A percentile compares a stretch with the other conserved stretches of the same genome.
Conservation (phyloP, 2,113 vertebrate species). For the Pongo abelii region DNA sequence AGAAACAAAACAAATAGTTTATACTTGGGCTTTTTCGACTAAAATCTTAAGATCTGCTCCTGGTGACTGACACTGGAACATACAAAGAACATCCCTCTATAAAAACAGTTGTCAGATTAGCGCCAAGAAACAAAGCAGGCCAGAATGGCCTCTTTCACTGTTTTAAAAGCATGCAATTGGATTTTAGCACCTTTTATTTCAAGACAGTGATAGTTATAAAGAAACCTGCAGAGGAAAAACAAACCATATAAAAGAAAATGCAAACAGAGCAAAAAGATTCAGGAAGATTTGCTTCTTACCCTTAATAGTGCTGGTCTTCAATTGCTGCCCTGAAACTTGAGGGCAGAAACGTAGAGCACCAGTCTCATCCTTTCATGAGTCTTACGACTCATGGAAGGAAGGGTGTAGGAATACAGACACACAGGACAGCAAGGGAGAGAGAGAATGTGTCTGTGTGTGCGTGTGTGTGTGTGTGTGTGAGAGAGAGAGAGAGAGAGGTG, state of each 20-base stretch:
- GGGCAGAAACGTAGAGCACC: background rate
- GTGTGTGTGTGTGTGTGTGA: too few relatives aligned
- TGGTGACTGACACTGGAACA: background rate
- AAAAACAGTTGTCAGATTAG: background rate
- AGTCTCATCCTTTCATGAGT: too few relatives aligned
- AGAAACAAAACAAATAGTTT: background rate
- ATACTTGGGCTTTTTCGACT: background rate
- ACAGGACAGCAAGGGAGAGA: background rate
- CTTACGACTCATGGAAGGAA: background rate
- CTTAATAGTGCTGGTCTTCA: accelerated
- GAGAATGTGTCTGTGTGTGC: too few relatives aligned
- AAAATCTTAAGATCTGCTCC: background rate
- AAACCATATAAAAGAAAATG: background rate
- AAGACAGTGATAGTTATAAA: background rate
- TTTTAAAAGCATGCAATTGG: background rate
- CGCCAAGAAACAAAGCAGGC: background rate
- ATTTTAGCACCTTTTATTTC: background rate
- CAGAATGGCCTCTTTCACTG: background rate
- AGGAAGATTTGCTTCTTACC: background rate
- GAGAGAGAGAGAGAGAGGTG: too few relatives aligned
- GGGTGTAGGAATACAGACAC: background rate
- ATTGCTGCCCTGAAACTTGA: background rate
- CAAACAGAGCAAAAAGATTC: background rate
- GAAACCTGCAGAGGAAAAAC: background rate
- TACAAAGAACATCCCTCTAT: background rate